Percentiles rank a stretch among this genome's conserved stretches.
Conservation (phyloP, 2,113 vertebrate genomes). For the Leptosomus discolor region DNA sequence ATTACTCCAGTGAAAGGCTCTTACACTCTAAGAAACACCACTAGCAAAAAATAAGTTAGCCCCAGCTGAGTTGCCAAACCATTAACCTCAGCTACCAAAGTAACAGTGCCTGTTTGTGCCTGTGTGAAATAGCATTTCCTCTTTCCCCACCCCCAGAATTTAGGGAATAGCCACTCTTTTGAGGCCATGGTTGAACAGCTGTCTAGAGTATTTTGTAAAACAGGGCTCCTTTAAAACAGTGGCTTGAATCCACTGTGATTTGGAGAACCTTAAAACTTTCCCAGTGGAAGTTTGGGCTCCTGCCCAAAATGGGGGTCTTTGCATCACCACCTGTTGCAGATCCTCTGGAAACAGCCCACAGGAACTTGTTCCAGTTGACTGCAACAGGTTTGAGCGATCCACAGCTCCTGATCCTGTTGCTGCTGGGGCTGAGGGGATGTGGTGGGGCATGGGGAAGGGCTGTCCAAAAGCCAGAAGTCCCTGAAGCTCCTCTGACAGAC, state of each 20-base stretch:
- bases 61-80: neutral
- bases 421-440: neutral
- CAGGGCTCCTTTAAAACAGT: neutral
- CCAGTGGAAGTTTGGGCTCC: neutral
- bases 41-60: neutral
- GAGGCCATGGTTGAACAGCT: too few relatives aligned
- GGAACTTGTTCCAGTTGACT: fast-evolving
- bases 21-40: neutral
- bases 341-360: neutral
- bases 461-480: neutral
- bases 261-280: neutral
- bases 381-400: fast-evolving
- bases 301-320: fast-evolving
- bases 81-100: neutral
- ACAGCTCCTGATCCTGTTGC: neutral
- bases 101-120: neutral
- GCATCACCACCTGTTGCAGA: fast-evolving
- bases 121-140: neutral
- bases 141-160: too few relatives aligned
- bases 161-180: too few relatives aligned
- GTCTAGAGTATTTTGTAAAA: neutral
- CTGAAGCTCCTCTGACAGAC: neutral
- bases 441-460: fast-evolving
- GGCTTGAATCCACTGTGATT: neutral
- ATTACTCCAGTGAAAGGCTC: neutral